phyloP scores from a whole-genome alignment of 1,140 invertebrate genomes.

The Frieseomelitta varia region DNA sequence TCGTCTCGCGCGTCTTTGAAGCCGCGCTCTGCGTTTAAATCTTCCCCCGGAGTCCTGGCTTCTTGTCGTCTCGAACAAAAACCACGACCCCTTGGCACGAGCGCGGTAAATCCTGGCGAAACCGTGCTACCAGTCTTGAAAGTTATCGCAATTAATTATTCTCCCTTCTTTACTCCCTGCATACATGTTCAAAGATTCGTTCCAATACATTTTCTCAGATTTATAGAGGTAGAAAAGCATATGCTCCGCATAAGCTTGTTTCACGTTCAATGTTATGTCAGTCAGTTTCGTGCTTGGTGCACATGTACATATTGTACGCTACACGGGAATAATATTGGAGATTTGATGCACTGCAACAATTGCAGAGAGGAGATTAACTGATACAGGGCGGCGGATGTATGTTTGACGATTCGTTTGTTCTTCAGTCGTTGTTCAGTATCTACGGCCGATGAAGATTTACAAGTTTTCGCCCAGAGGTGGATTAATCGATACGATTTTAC shows the following conservation, averaged over 20 bases:
- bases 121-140: not conserved
- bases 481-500: not conserved
- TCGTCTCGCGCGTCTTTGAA: constrained; percentile 1
- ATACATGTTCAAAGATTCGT: no score
- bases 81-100: not conserved
- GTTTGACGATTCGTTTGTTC: not conserved
- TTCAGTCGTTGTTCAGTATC: not conserved
- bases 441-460: not conserved
- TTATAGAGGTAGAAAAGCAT: not conserved
- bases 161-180: not conserved
- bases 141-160: constrained; percentile 9
- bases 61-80: not conserved
- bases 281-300: not conserved
- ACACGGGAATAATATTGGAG: not conserved
- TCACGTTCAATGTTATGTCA: no score
- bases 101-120: not conserved
- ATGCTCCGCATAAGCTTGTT: not conserved
- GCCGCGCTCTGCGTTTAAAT: constrained; percentile 9
- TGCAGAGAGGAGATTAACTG: not conserved
- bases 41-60: not conserved
- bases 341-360: not conserved
- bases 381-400: not conserved
- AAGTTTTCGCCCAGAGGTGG: not conserved
- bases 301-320: not conserved
- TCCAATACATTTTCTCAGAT: no score